Evolutionary conservation across 1,140 invertebrate genomes (phyloP), one percentile per base, ranked within the genome.

Genomic region (Halyomorpha halys): DNA sequence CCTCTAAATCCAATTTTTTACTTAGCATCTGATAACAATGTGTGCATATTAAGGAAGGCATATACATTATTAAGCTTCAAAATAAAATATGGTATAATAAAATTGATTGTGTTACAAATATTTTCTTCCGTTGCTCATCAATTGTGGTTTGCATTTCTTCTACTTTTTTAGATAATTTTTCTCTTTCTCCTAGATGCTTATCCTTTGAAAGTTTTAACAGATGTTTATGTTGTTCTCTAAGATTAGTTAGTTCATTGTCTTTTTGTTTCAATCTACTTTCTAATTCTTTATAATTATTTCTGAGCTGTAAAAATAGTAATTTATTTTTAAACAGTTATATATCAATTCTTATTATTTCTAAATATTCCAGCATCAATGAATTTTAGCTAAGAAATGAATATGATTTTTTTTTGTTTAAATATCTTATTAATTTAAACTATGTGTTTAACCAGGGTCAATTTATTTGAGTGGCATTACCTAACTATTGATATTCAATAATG

Each of bases 121-220:
- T 84, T 44, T 83, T 83, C 56, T 83, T 81, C 53, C 85, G 82
- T 69, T 86, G 85, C 44, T 83, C 80, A 63, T 81, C 75, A 15
- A 87, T 76, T 66, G 79, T 82, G n/a, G 78, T 73, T 64, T 80
- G 81, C 62, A 87, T 72, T 16, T 83, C 80, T 13, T 79, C 74
- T 16, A 89, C 73, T 73, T 85, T 80, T 14, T 79, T 74, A 68
- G 83, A 79, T 6, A 90, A 74, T 70, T 85, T 85, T 68, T 89
- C 86, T 30, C 87, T 78, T 66, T 88, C 86, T 23, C 79, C 77
- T 6, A 89, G 78, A 70, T 86, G 84, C 67, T 79, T 83, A 70
- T 89, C 84, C 73, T 82, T 87, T 69, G 81, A 85, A 9, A 89
- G 74, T 67, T 83, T 78, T 59, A 81, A 71, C 62, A 87, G 76